Percentiles rank a stretch among this genome's conserved stretches.
Evolutionary conservation across 2,888 invertebrate genomes (phyloP).

Genomic region (Idaea aversata): DNA sequence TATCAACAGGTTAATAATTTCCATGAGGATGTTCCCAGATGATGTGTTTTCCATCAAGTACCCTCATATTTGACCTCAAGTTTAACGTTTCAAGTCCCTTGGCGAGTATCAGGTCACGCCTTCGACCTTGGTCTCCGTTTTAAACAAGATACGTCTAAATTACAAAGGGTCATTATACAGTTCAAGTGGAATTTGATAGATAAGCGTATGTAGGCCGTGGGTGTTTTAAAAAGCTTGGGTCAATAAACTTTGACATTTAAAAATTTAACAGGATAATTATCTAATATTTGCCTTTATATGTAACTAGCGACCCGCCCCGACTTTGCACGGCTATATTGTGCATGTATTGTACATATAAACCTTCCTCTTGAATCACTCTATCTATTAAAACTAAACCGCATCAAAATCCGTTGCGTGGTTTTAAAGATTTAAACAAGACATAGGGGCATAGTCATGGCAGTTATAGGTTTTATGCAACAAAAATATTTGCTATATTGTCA

Average conservation of each 20-base stretch:
- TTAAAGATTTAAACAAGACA: too few relatives aligned
- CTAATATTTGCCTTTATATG: background rate
- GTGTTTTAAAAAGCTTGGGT: background rate
- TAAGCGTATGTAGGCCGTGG: background rate
- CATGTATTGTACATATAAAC: too few relatives aligned
- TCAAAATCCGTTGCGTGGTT: too few relatives aligned
- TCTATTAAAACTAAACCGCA: too few relatives aligned
- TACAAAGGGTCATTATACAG: slow-evolving; percentile 5
- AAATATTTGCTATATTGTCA: too few relatives aligned
- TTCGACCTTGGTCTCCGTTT: slow-evolving; percentile 7
- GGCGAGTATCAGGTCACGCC: slow-evolving; percentile 10
- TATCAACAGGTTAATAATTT: background rate
- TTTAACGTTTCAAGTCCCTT: slow-evolving; percentile 15
- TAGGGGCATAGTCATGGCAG: too few relatives aligned
- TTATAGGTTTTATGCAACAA: too few relatives aligned
- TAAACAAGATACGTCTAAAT: slow-evolving; percentile 9
- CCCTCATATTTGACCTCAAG: slow-evolving; percentile 16
- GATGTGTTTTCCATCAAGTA: slow-evolving; percentile 14
- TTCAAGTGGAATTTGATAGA: background rate
- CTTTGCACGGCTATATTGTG: too few relatives aligned
- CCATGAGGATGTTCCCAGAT: background rate
- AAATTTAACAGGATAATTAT: background rate
- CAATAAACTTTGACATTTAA: background rate
- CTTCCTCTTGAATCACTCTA: too few relatives aligned
- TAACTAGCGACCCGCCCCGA: too few relatives aligned